Evolutionary conservation across 2,113 vertebrate genomes (phyloP), one percentile per base, ranked within the genome.

Genomic region (Chaetura pelagica): DNA sequence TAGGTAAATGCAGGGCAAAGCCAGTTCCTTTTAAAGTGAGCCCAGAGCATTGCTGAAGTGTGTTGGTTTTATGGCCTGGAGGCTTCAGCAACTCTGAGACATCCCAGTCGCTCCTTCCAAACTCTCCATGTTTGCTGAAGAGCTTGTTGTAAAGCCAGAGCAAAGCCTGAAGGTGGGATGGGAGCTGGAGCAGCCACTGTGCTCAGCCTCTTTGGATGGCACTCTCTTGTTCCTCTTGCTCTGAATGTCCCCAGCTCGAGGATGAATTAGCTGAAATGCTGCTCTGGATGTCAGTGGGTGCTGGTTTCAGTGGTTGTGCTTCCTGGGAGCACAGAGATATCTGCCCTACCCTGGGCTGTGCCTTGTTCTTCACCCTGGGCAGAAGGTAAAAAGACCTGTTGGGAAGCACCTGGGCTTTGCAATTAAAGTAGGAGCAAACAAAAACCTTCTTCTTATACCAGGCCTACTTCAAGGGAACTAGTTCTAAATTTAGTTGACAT

Each of bases 351-450:
- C 21, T 30, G 71, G 23, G 24, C 54, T 74, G 6, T 67, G 7
- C 5, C n/a, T 5, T 9, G 7, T 1, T n/a, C 63, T 40, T 58
- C 2, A 1, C 17, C 14, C 8, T 17, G 19, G 10, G 15, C 11
- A 71, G 5, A 16, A 16, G 21, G 2, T 24, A 55, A 35, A 49
- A 67, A 44, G 46, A 40, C 58, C 61, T 12, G 0, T 8, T 51
- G 52, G n/a, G 38, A 38, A 38, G 32, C 38, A 38, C 57, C 46
- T 7, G 52, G 21, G 59, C 8, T 44, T 64, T 71, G 72, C 68
- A 57, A n/a, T 61, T 68, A 26, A 51, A 68, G n/a, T 9, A 54
- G 55, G 44, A 72, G n/a, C n/a, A n/a, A n/a, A n/a, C n/a, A n/a
- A n/a, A n/a, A n/a, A n/a, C n/a, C n/a, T 49, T 62, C 71, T 78